These are phyloP conservation scores for Coregonus clupeaformis DNA, from an alignment of 2,113 vertebrate species.

Conservation along the genomic window DNA sequence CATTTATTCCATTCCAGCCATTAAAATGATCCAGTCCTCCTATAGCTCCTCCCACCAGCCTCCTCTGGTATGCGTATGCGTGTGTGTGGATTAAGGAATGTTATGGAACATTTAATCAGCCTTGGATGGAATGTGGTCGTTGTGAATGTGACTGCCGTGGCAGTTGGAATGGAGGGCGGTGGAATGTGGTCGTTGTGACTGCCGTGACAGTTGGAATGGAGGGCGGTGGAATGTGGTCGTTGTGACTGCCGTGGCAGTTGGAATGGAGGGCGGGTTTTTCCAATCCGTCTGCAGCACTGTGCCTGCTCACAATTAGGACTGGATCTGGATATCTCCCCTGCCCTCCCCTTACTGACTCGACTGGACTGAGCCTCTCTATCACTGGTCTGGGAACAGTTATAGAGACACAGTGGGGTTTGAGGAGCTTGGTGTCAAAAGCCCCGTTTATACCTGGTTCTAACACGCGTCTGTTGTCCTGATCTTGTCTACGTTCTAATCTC, in stretches of 20 bases:
- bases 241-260: conserved; percentile 51
- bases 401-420: neutral
- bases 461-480: too few relatives aligned
- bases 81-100: conserved; percentile 52
- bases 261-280: conserved; percentile 41
- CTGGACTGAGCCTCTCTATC: conserved; percentile 16
- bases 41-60: too few relatives aligned
- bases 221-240: conserved; percentile 24
- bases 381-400: conserved; percentile 9
- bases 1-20: too few relatives aligned
- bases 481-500: too few relatives aligned
- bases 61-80: too few relatives aligned
- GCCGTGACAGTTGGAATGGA: conserved; percentile 57
- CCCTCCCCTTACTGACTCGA: conserved; percentile 31
- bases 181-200: conserved; percentile 14
- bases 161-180: conserved; percentile 42
- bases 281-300: conserved; percentile 23
- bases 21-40: too few relatives aligned
- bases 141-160: conserved; percentile 36
- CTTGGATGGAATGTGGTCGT: conserved; percentile 33
- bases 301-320: conserved; percentile 62
- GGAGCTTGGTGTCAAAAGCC: neutral
- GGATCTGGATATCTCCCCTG: conserved; percentile 44
- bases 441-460: too few relatives aligned
- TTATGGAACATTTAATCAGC: conserved; percentile 49